Evolutionary conservation across 2,113 vertebrate genomes (phyloP).

Genomic region (Myrmophylax atrothorax): DNA sequence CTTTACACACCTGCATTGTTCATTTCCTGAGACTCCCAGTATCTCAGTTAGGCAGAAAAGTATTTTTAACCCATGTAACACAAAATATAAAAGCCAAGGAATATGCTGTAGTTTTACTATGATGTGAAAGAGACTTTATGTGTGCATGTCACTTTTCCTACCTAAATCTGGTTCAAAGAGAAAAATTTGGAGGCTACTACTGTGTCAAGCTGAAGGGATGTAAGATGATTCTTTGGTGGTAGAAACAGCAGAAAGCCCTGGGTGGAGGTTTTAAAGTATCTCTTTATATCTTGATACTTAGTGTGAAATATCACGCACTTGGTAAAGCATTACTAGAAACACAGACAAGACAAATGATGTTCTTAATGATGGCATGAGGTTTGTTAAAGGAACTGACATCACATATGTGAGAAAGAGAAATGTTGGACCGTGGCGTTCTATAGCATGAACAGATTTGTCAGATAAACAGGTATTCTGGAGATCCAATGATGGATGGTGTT

Average conservation of each 20-base stretch:
- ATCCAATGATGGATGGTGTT: neutral
- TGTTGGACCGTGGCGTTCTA: neutral
- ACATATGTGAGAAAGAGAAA: neutral
- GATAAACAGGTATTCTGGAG: neutral
- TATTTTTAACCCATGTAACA: neutral
- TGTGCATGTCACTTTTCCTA: neutral
- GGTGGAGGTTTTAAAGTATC: neutral
- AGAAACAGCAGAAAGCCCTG: neutral
- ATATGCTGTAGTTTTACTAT: neutral
- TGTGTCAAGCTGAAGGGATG: neutral
- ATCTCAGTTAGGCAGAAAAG: neutral
- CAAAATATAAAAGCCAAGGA: neutral
- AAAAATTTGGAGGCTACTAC: neutral
- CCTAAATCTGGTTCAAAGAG: neutral
- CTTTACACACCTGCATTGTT: slow-evolving; percentile 27
- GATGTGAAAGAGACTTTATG: neutral
- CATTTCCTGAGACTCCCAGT: neutral
- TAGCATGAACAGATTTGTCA: neutral
- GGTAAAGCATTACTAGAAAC: neutral
- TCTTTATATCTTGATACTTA: neutral
- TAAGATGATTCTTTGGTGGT: neutral
- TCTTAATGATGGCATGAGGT: neutral
- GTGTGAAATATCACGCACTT: neutral
- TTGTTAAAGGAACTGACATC: neutral
- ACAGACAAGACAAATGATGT: neutral